These are phyloP conservation scores for Pycnonotus jocosus DNA, from an alignment of 2,113 vertebrate genomes.

Conservation along the genomic window DNA sequence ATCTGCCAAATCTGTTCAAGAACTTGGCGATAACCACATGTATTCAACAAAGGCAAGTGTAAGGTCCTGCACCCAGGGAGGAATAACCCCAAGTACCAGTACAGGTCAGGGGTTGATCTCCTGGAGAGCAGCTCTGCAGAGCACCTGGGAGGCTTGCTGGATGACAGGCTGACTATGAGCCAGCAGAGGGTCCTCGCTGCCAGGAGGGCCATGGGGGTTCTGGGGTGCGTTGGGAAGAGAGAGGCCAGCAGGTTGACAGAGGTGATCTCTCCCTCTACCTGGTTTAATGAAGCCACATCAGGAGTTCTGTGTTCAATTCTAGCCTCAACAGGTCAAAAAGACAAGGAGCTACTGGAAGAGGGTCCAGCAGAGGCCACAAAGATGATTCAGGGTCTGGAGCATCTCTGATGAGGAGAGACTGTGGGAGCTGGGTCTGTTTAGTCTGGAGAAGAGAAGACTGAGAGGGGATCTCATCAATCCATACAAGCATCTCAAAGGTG, in stretches of 20 bases:
- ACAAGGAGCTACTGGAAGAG: neutral
- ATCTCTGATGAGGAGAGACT: neutral
- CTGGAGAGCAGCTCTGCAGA: neutral
- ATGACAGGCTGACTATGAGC: neutral
- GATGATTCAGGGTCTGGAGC: neutral
- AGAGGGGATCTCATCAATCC: neutral
- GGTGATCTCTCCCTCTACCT: too few species aligned
- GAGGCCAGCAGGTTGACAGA: neutral
- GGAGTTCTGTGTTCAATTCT: neutral
- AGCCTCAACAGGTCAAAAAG: neutral
- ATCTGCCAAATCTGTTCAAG: neutral
- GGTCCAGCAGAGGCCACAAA: neutral
- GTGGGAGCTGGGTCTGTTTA: accelerated
- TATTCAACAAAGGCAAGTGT: neutral
- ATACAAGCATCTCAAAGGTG: neutral
- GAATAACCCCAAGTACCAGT: neutral
- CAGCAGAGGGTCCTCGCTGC: neutral
- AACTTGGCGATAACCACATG: neutral
- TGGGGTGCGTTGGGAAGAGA: neutral
- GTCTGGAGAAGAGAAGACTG: neutral
- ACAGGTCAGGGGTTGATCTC: too few species aligned
- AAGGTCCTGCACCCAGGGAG: neutral
- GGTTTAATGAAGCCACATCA: neutral
- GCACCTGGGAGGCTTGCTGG: too few species aligned
- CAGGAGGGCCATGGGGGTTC: neutral